A percentile compares a stretch with the other conserved stretches of the same genome.
phyloP scores from a whole-genome alignment of 1,140 invertebrate genomes.

The Lordiphosa collinella region DNA sequence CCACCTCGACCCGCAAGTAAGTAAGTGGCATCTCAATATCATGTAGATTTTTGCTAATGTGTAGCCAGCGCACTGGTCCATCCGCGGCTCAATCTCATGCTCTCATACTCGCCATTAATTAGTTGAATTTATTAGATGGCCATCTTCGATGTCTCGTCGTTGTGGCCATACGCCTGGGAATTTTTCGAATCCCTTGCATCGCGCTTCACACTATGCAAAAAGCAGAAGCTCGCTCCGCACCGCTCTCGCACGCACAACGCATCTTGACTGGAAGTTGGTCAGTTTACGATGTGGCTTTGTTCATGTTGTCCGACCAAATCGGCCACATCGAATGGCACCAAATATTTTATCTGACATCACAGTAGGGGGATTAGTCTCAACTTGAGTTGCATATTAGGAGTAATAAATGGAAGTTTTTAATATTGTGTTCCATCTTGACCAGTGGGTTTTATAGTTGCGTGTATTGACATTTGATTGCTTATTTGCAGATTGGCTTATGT shows the following conservation, averaged over 20 bases:
- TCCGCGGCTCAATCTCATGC: constrained; percentile 63
- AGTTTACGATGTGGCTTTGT: constrained; percentile 67
- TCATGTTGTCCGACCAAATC: constrained; percentile 52
- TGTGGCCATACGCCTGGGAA: constrained; percentile 67
- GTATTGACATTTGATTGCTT: too few relatives aligned
- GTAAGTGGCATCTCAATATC: constrained; percentile 74
- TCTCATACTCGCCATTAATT: constrained; percentile 79
- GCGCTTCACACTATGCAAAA: constrained; percentile 66
- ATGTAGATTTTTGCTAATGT: constrained; percentile 80
- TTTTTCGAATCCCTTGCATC: constrained; percentile 74
- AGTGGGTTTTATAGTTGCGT: too few relatives aligned
- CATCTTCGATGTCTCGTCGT: constrained; percentile 53
- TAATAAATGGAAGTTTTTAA: neutral
- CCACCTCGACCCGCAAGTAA: constrained; percentile 8
- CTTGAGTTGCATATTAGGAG: constrained; percentile 29
- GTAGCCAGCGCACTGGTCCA: constrained; percentile 22
- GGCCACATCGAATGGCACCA: constrained; percentile 54
- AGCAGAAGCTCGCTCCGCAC: neutral
- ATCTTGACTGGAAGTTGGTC: constrained; percentile 19
- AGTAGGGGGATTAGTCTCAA: constrained; percentile 27
- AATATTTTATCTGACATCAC: constrained; percentile 60
- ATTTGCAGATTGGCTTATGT: too few relatives aligned
- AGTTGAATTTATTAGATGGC: constrained; percentile 79
- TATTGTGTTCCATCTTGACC: too few relatives aligned
- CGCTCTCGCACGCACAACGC: constrained; percentile 29